Base-by-base conservation (phyloP, 1,140 invertebrate species). In the Heliconius congener region DNA sequence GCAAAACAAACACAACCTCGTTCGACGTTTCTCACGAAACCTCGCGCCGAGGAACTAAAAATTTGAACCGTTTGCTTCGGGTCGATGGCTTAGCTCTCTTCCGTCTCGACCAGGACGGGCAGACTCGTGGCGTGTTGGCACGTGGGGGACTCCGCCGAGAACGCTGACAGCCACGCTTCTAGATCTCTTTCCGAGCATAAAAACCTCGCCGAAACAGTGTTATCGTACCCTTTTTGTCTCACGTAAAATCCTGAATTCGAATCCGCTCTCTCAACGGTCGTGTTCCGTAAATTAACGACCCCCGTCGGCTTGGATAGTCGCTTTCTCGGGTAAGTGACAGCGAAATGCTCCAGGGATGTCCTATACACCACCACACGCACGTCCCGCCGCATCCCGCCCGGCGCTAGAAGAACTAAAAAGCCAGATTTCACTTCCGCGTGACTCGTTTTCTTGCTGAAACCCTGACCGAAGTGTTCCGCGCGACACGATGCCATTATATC, bases 271-370 rank as follows among this genome's bases (percentile, higher is more conserved):
- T 96, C 95, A 6, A 96, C 94, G 8, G 88, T 90, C 5, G 96
- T 96, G 84, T 96, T 96, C 74, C 95, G 92, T 71, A 97, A 86
- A 85, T 96, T 97, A 13, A 97, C 89, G 4, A 96, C 96, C 0
- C 96, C 96, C 19, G 96, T 88, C 0, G 96, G 95, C 79, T 96
- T 95, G 78, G 96, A 95, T 1, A 96, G 92, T 82, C 96, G 96
- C 86, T 96, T 96, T 86, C 96, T 95, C 3, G 96, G 96, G 79
- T 96, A 96, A 39, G 96, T 95, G 1, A 96, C 96, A 0, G 96
- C 96, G 85, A 97, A 97, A 84, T 97, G 96, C 84, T 96, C 96
- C 76, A 96, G 89, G 46, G 96, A 96, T 2, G 96, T 96, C 55
- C 95, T 94, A 87, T 97, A 97, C 11, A 96, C 96, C 81, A 96